These are phyloP conservation scores for Gallirallus australis DNA, from an alignment of 2,797 vertebrate genomes.

Conservation along the genomic window DNA sequence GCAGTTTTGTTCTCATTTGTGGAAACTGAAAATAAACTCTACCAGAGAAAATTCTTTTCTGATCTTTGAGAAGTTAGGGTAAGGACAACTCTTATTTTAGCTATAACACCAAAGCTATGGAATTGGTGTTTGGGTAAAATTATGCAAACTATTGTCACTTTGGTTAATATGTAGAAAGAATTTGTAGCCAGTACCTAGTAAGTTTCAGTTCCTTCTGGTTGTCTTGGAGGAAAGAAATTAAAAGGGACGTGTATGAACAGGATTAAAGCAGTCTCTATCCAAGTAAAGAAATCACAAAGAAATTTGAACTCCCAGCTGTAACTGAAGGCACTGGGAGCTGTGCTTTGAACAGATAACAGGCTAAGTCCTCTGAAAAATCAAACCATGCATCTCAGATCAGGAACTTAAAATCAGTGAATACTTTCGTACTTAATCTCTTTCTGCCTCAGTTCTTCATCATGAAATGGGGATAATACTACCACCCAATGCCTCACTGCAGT, in stretches of 20 bases:
- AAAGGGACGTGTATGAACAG: not conserved
- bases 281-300: constrained; percentile 53
- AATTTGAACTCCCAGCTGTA: constrained; percentile 65
- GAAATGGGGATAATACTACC: constrained; percentile 56
- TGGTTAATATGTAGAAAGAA: not conserved
- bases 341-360: constrained; percentile 67
- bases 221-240: constrained; percentile 20
- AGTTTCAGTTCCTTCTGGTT: constrained; percentile 24
- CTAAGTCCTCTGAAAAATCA: constrained; percentile 64
- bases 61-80: not conserved
- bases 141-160: not conserved
- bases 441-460: constrained; percentile 61
- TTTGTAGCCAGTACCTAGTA: not conserved
- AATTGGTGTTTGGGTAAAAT: not conserved
- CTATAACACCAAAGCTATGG: not conserved
- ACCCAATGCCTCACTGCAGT: constrained; percentile 61
- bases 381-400: constrained; percentile 47
- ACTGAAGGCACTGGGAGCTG: constrained; percentile 13
- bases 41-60: not conserved
- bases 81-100: not conserved
- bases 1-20: not conserved
- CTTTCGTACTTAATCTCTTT: constrained; percentile 62
- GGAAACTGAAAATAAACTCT: not conserved
- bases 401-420: constrained; percentile 64
- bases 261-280: constrained; percentile 29